Evolutionary conservation across 2,888 invertebrate genomes (phyloP), one percentile per base, ranked within the genome.

Genomic region (Helicoverpa assulta): DNA sequence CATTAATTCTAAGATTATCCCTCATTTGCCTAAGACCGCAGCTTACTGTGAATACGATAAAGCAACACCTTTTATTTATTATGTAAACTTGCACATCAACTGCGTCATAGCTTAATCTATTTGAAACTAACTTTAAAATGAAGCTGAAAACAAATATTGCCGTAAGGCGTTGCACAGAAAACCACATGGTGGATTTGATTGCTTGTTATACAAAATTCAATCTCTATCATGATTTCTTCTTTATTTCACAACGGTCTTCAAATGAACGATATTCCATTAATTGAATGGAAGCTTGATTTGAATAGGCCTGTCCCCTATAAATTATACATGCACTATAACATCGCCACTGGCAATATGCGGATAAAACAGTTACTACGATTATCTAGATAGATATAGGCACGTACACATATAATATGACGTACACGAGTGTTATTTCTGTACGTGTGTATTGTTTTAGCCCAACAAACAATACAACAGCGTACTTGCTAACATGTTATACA

Each of bases 1-100:
- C 79, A 77, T 82, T 86, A 84, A 86, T 85, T 84, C 86, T 73
- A 78, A 83, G 85, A 88, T 88, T 84, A 88, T 86, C 82, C 85
- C 79, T 85, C 80, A 84, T 87, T 87, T 87, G 81, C 82, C 82
- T 85, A 80, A 78, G 76, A 76, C 79, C 71, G 73, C 68, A 71
- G 80, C 75, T 81, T 78, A 70, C 71, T 61, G 47, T 59, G 63
- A 77, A 65, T 69, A 67, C 67, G 67, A 71, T 71, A 73, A 67
- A 72, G 67, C 69, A 68, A 70, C 64, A 66, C 51, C 69, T 82
- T 79, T 73, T 67, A 75, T 82, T 64, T 82, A 73, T 73, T 55
- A 78, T 66, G 66, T 61, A 67, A 61, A 65, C 67, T 51, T 73
- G 18, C 59, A 33, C 51, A 57, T 77, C 51, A n/a, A 64, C 50